Base-by-base conservation (phyloP, 1,140 invertebrate genomes). In the Drosophila trapezifrons region DNA sequence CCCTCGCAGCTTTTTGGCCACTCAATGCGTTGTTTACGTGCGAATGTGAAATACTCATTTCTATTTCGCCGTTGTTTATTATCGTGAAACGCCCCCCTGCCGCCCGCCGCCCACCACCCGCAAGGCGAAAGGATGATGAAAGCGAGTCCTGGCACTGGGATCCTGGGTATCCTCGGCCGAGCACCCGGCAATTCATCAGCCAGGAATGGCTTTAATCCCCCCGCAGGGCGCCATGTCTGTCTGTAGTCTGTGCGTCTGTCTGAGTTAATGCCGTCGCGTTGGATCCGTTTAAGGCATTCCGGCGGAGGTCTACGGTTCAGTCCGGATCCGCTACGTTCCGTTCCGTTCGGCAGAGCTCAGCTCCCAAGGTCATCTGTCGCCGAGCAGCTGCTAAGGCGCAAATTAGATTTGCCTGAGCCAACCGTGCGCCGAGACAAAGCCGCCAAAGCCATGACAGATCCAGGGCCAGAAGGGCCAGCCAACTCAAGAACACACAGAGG, bases 11-110 rank as follows among this genome's bases (percentile, higher is more conserved):
- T 35, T 51, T 67, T 69, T 52, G 62, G 69, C 64, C 56, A 62
- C 62, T 75, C 75, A 86, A 86, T 86, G 80, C 51, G 59, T 67
- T 79, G 71, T 79, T 89, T 76, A 83, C 83, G 83, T 87, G 83
- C 76, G 72, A 87, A 77, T 80, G 67, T 74, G 77, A 80, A 84
- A 87, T 83, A 79, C 83, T 70, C 79, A 76, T 79, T 79, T 81
- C 62, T 60, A 69, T 71, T 72, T 71, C 66, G 67, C 52, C 15
- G 43, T 72, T 72, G 69, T 71, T 71, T 71, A 71, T 71, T 70
- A 58, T 58, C 65, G 63, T 55, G 63, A 17, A 49, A 45, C 65
- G 79, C 56, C 67, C 59, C 52, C 10, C 10, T 12, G 32, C 32
- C 35, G 13, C 13, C 15, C 2, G 15, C 15, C 37, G 37, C 15